Evolutionary conservation across 2,113 vertebrate genomes (phyloP), one percentile per base, ranked within the genome.

Genomic region (Ctenodactylus gundi): DNA sequence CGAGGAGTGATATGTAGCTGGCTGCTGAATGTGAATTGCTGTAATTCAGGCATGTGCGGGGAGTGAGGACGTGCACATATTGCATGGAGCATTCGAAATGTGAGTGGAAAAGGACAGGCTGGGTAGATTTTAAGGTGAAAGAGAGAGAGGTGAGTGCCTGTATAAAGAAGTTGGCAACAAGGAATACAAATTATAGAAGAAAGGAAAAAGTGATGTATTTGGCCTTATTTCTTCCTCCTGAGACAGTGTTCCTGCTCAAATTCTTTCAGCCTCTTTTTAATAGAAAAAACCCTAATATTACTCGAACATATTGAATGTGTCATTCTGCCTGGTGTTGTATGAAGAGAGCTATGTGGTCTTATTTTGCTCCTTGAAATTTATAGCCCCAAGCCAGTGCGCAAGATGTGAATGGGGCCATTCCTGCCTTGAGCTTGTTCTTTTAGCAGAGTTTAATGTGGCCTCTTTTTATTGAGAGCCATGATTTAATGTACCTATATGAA

Each of bases 401-500:
- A 68, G 75, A n/a, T 80, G 7, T 85, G 58, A 87, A 80, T 77
- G 51, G 46, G 67, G 29, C 85, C 82, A 92, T 53, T 76, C 51
- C 55, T 94, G 51, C 86, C 78, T 76, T 23, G 27, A 86, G 25
- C 7, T 3, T 85, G 44, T 88, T 80, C 86, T 90, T n/a, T 89
- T 53, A 70, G 21, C 51, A 82, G 41, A 84, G n/a, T 88, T 95
- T 91, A 64, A 58, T 78, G 51, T n/a, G 49, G 7, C 20, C n/a
- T 90, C 7, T 88, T 89, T 85, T 78, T 53, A 70, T 75, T 51
- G 36, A 91, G 41, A 90, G 77, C 39, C 23, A 15, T 82, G 85
- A 88, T 94, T 94, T 95, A 90, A 85, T 93, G 39, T 46, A 62
- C 62, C 34, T 53, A 31, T 88, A 34, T 72, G 20, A 41, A 23